These are phyloP conservation scores for Oligia strigilis DNA, from an alignment of 2,888 invertebrate species.

Conservation along the genomic window DNA sequence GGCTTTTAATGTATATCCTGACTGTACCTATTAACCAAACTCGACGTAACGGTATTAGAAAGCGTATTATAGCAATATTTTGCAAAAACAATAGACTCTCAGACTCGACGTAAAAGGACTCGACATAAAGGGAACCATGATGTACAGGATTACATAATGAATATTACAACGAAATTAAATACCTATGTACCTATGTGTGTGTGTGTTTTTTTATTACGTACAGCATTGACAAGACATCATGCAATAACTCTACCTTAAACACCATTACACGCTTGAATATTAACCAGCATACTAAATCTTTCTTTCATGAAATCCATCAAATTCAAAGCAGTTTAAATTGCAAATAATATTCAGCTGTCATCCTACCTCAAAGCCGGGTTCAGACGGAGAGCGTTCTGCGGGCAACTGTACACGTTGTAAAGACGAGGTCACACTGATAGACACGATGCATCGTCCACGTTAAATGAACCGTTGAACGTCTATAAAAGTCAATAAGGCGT, in stretches of 20 bases:
- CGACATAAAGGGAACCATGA: not conserved
- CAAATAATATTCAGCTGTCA: slow-evolving; percentile 48
- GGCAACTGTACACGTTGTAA: slow-evolving; percentile 45
- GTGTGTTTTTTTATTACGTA: not conserved
- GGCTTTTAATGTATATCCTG: too few relatives aligned
- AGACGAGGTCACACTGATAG: slow-evolving; percentile 48
- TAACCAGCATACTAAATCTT: slow-evolving; percentile 7
- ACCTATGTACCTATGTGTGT: too few relatives aligned
- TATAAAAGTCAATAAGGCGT: slow-evolving; percentile 78
- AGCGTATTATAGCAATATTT: too few relatives aligned
- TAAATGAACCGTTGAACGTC: slow-evolving; percentile 73
- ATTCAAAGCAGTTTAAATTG: slow-evolving; percentile 37
- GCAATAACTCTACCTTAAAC: slow-evolving; percentile 1
- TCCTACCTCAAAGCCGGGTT: slow-evolving; percentile 20
- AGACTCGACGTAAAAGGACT: too few relatives aligned
- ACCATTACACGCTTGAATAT: slow-evolving; percentile 7
- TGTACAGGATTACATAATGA: not conserved
- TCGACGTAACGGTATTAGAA: too few relatives aligned
- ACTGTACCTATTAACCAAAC: too few relatives aligned
- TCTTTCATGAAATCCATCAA: slow-evolving; percentile 28
- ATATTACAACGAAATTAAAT: not conserved
- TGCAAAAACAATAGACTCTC: too few relatives aligned
- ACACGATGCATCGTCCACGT: slow-evolving; percentile 53
- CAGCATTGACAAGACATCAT: not conserved
- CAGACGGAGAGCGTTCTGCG: slow-evolving; percentile 26